Conservation (phyloP, 2,113 vertebrate species). For the Semnornis frantzii region DNA sequence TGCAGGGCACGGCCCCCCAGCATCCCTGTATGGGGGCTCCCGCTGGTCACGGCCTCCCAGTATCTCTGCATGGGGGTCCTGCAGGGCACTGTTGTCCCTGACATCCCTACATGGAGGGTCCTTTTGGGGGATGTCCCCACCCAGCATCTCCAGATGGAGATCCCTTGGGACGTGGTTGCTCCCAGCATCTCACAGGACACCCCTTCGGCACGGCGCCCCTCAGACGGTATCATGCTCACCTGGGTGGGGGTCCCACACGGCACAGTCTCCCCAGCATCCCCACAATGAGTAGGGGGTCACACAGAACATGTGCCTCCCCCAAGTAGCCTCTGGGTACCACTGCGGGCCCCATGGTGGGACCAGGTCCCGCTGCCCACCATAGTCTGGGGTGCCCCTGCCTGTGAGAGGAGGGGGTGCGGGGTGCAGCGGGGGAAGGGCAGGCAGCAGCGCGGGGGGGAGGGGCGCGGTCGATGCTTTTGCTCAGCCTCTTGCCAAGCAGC, state of each 20-base stretch:
- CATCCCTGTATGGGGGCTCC: not conserved
- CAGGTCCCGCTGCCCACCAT: not conserved
- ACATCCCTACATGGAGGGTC: not conserved
- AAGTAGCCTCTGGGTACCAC: not conserved
- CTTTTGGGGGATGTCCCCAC: not conserved
- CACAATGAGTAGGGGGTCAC: not conserved
- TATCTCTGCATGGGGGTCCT: not conserved
- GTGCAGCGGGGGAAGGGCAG: not conserved
- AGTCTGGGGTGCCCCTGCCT: not conserved
- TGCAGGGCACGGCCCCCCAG: not conserved
- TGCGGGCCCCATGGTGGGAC: fast-evolving
- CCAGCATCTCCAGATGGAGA: fast-evolving
- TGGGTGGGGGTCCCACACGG: not conserved
- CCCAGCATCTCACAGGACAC: fast-evolving
- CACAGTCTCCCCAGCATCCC: not conserved
- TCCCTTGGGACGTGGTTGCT: not conserved
- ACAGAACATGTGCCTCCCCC: not conserved
- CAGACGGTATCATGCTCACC: not conserved
- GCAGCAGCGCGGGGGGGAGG: not conserved
- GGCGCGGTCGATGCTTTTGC: not conserved
- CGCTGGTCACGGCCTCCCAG: too few relatives aligned
- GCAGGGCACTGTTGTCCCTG: not conserved
- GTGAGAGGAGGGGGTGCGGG: not conserved
- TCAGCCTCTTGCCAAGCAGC: conserved; percentile 27
- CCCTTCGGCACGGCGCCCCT: not conserved